Evolutionary conservation across 2,113 vertebrate species (phyloP), one percentile per base, ranked within the genome.

Genomic region (Hemichromis elongatus): DNA sequence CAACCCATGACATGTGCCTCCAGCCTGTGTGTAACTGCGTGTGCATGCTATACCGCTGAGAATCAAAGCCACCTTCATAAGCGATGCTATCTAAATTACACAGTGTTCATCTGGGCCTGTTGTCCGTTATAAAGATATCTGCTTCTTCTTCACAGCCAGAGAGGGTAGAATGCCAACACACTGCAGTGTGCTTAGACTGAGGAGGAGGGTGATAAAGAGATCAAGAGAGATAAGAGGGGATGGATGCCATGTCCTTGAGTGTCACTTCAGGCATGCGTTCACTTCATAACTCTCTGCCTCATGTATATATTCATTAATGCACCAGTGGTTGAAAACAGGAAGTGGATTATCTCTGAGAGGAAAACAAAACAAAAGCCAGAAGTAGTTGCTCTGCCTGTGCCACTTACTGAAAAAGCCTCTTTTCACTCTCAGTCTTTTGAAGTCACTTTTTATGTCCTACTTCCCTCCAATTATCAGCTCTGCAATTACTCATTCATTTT

Each of bases 81-180:
- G 59, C 77, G 55, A 91, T 90, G 87, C 75, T 45, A 89, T 94
- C 90, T 90, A 92, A 95, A 95, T 93, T 66, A 88, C 86, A 87
- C 57, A 12, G 61, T 88, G 89, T 93, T 92, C 91, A 86, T 89
- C 77, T 82, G 68, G n/a, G 68, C 80, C 81, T 42, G 80, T 87
- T 66, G 89, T 80, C 86, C 50, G 77, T 63, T 61, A 68, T 77
- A 82, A 86, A 86, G 90, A 88, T 89, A 90, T 86, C 52, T 79
- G 9, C 85, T 86, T 54, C 18, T 40, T 82, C 83, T 83, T 87
- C 53, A 85, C 82, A 82, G 70, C 53, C 53, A 75, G 42, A 47
- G 42, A 24, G 40, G 42, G 14, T n/a, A 28, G 14, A 24, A 85
- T 82, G 79, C 82, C 75, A 86, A 81, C 78, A 83, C 53, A 53